A percentile compares a stretch with the other conserved stretches of the same genome.
These are phyloP conservation scores for Halcyon badia DNA, from an alignment of 2,797 vertebrate genomes.

Conservation along the genomic window DNA sequence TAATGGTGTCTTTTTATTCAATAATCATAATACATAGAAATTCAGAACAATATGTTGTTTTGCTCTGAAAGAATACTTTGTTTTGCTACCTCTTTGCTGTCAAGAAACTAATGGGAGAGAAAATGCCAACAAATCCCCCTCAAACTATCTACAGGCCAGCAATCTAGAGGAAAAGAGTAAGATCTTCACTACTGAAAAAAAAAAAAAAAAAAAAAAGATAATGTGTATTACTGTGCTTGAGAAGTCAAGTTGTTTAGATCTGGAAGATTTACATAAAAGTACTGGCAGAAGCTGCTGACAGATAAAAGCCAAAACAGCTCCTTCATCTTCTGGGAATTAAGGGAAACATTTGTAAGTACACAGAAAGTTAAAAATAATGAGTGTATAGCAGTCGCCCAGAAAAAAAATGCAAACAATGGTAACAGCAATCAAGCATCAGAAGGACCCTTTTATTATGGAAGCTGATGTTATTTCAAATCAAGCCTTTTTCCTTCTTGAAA, in stretches of 20 bases:
- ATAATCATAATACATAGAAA: not conserved
- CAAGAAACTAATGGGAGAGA: not conserved
- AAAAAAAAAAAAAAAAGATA: constrained; percentile 33
- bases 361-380: constrained; percentile 41
- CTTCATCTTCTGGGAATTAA: constrained; percentile 38
- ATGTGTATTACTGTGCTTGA: not conserved
- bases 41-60: not conserved
- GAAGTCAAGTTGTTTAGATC: constrained; percentile 51
- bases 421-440: not conserved
- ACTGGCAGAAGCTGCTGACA: constrained; percentile 41
- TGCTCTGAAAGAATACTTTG: not conserved
- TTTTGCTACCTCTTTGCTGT: not conserved
- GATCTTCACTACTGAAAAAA: not conserved
- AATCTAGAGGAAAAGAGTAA: not conserved
- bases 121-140: not conserved
- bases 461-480: not conserved
- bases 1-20: not conserved
- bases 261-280: constrained; percentile 46
- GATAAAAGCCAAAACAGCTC: constrained; percentile 38
- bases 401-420: not conserved
- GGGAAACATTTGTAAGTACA: constrained; percentile 14
- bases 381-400: not conserved
- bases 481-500: not conserved
- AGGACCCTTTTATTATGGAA: not conserved
- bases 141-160: not conserved